Evolutionary conservation across 2,888 invertebrate genomes (phyloP), one percentile per base, ranked within the genome.

Genomic region (Stenoptilia bipunctidactyla): DNA sequence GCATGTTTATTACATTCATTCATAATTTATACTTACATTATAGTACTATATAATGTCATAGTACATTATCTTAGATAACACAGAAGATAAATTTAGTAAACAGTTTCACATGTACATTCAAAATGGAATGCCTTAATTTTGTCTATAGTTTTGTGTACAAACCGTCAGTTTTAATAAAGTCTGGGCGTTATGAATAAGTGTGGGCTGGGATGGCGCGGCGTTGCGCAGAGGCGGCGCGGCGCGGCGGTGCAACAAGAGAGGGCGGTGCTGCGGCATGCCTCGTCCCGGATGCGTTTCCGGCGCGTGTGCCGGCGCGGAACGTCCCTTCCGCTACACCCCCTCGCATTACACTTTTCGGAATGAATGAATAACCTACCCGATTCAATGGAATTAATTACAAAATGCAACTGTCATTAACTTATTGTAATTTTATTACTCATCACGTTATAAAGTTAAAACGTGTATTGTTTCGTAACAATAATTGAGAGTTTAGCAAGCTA

Each of bases 201-300:
- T 9, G n/a, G 12, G 30, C 10, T 25, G 6, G 30, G n/a, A 12
- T 30, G 25, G 9, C 12, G 30, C n/a, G 12, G 30, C 12, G 30
- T 3, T 2, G 30, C 30, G 30, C 30, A 30, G 30, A n/a, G 30
- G 30, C 9, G 30, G 30, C 30, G 30, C 2, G 6, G 10, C n/a
- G 4, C 2, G 30, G 6, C 13, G 14, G 57, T 53, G 39, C 49
- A 45, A 37, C 39, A 45, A 48, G 48, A 55, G 57, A 66, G 68
- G 67, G 4, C 62, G 65, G 63, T 51, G 51, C 56, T 63, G 69
- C 57, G 72, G 66, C 69, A 63, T 58, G 67, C 72, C 72, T 61
- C 76, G 75, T 75, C 75, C 82, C 80, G 82, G 82, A 80, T 73
- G 79, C 66, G 57, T 66, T 68, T 82, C 82, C 82, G 82, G 69